These are phyloP conservation scores for Oryzias melastigma DNA, from an alignment of 2,113 vertebrate species.

Conservation along the genomic window DNA sequence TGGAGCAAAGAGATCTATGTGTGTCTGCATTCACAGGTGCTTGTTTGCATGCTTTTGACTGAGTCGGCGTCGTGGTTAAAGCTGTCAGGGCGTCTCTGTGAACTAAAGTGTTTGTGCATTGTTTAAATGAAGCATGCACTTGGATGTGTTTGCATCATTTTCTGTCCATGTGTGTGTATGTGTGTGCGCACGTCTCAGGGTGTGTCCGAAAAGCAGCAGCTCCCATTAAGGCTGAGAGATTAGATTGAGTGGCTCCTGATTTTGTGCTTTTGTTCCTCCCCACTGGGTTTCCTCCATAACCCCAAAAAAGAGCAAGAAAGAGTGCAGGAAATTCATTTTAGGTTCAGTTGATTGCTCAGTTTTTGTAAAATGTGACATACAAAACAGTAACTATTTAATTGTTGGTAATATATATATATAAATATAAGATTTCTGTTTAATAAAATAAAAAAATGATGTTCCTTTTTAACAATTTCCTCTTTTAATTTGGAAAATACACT, in stretches of 20 bases:
- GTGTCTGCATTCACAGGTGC: slow-evolving; percentile 19
- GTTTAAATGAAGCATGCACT: slow-evolving; percentile 15
- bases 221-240: slow-evolving; percentile 62
- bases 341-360: slow-evolving; percentile 31
- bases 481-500: too few relatives aligned
- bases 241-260: slow-evolving; percentile 68
- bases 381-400: background rate
- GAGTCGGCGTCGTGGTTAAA: slow-evolving; percentile 20
- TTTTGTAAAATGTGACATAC: background rate
- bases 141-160: slow-evolving; percentile 4
- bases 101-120: slow-evolving; percentile 19
- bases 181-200: slow-evolving; percentile 28
- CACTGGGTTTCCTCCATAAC: slow-evolving; percentile 28
- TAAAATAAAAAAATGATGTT: background rate
- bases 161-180: slow-evolving; percentile 20
- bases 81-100: slow-evolving; percentile 18
- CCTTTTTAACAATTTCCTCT: too few relatives aligned
- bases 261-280: slow-evolving; percentile 48
- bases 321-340: slow-evolving; percentile 57
- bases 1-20: slow-evolving; percentile 78
- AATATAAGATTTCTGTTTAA: too few relatives aligned
- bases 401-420: slow-evolving; percentile 10
- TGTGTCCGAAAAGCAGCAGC: slow-evolving; percentile 52
- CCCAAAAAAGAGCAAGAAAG: slow-evolving; percentile 5
- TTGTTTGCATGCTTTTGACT: slow-evolving; percentile 14